These are phyloP conservation scores for Trididemnum miniatum DNA, from an alignment of 23 tunicate species.

Conservation along the genomic window DNA sequence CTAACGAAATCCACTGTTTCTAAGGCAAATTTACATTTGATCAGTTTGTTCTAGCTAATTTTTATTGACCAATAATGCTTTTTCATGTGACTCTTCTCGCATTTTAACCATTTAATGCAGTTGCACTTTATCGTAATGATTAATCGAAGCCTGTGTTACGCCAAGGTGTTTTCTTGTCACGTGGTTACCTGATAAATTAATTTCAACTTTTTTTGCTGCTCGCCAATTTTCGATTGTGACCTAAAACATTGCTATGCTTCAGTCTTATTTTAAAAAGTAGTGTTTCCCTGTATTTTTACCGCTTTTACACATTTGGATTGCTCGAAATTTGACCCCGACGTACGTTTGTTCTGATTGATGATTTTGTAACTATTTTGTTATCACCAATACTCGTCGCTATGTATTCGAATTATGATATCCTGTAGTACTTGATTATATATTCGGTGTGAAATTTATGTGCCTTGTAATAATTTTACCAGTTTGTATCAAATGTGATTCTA, in stretches of 20 bases:
- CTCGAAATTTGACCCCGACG: neutral
- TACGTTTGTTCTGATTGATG: neutral
- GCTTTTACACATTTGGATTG: neutral
- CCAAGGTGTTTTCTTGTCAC: neutral
- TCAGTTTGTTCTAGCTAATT: neutral
- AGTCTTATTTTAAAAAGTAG: neutral
- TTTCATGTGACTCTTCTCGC: neutral
- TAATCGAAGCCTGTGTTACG: slow-evolving; percentile 6
- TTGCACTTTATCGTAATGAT: slow-evolving; percentile 25
- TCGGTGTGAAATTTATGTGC: neutral
- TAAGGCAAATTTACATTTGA: no score
- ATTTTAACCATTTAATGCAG: neutral
- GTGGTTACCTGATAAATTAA: neutral
- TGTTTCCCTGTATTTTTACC: neutral
- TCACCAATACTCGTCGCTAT: no score
- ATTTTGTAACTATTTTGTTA: neutral
- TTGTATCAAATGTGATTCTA: no score
- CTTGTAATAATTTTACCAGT: no score
- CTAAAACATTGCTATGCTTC: neutral
- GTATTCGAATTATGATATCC: neutral
- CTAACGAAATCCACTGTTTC: neutral
- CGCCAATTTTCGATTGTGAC: no score
- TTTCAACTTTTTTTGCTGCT: no score
- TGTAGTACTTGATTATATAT: no score
- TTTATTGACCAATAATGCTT: neutral